Base-by-base conservation (phyloP, 2,113 vertebrate genomes). In the Epinephelus cyanopodus region DNA sequence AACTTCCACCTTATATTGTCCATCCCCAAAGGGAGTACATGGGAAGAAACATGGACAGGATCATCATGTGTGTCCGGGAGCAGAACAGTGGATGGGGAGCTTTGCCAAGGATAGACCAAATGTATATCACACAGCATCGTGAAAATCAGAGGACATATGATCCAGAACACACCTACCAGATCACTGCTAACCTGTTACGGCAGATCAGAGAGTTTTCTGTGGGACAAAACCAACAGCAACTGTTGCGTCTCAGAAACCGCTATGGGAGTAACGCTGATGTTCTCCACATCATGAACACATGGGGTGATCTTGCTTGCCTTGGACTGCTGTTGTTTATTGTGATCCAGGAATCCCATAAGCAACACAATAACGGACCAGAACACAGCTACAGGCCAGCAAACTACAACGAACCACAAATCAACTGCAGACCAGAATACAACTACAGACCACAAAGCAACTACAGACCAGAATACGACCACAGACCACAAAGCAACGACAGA, bases 61-160 rank as follows among this genome's bases (percentile, higher is more conserved):
- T 94, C 42, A 70, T 94, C 69, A 54, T 94, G 11, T 85, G 89
- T 57, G 74, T 87, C 54, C 62, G 52, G 12, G 60, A 67, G 21
- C 62, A 68, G 18, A 33, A 52, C 2, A 19, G 1, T 3, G 65
- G 8, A 18, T 0, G 1, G 2, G 6, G 0, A 27, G 8, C 0
- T 47, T 2, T 0, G 3, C 42, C 0, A 42, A 67, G 18, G 5
- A 74, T 90, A 17, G 89, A 91, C 12, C 42, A 61, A 53, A 87
- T 91, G 8, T 92, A 88, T 25, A 84, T 93, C 50, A 94, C 93
- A 3, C 93, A 94, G 66, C 93, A 94, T 80, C 23, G 13, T 7
- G 61, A 77, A 13, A 1, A 56, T 21, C 80, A 65, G 54, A 65
- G 83, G 23, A 77, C 85, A 6, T 94, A 93, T 42, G 89, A 94